Evolutionary conservation across 2,888 invertebrate genomes (phyloP), one percentile per base, ranked within the genome.

Genomic region (Elaeidobius kamerunicus): DNA sequence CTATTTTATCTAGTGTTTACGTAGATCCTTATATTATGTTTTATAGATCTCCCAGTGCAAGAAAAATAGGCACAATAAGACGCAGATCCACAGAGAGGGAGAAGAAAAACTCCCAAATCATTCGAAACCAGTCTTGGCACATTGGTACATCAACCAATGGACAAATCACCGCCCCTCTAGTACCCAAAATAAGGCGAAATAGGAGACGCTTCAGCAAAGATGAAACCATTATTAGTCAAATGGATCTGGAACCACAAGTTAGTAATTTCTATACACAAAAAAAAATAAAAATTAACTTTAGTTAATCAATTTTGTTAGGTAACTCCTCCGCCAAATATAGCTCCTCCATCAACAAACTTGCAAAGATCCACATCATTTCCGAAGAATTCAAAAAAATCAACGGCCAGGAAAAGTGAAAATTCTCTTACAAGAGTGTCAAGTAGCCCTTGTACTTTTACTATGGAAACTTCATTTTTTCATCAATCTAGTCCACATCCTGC

Each of bases 41-140:
- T 43, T 39, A 14, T 11, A 74, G 88, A 58, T 89, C 89, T 0
- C 90, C 89, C 1, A 89, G 88, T 68, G 88, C 88, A 1, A 76
- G 89, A 43, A 89, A 88, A 77, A 90, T 89, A 52, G 88, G 88
- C 15, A 82, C 80, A 6, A 79, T 89, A 60, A 74, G 88, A 64
- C 76, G 88, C 39, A 75, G 86, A 44, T 88, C 88, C 0, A 81
- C 82, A 67, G 88, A 88, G 55, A 62, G 65, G 14, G 66, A 68
- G 32, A 61, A 62, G 61, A 65, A 71, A 57, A 60, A 66, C 58
- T 32, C 18, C 1, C 78, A 77, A 69, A 70, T 83, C 18, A 75
- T 77, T 15, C 75, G 85, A 23, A 83, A 81, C 60, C 80, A 82
- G 61, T 83, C 86, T 0, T 85, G 85, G 83, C 83, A 84, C 64